Conservation (phyloP, 1,140 invertebrate species). For the Polypedilum pembai region DNA sequence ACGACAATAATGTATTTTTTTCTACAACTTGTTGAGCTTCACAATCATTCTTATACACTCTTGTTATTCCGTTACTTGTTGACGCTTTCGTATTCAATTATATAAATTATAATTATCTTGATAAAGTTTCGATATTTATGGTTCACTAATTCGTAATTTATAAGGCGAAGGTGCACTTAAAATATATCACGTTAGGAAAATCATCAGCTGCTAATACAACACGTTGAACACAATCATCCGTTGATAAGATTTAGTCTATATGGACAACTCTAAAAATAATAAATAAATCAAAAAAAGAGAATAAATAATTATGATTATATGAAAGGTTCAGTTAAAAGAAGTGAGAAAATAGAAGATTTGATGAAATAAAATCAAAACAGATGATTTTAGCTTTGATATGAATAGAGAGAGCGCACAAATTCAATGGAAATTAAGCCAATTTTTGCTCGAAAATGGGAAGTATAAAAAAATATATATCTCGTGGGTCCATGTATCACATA, state of each 20-base stretch:
- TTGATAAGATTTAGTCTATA: background rate
- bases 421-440: slow-evolving; percentile 5
- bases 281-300: too few relatives aligned
- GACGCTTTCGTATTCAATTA: too few relatives aligned
- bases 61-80: background rate
- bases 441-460: slow-evolving; percentile 1
- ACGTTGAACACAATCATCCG: background rate
- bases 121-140: too few relatives aligned
- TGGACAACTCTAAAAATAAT: background rate
- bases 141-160: background rate
- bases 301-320: too few relatives aligned
- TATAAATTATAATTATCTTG: too few relatives aligned
- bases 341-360: background rate
- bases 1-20: background rate
- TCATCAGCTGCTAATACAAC: background rate
- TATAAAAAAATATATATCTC: background rate
- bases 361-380: slow-evolving; percentile 18
- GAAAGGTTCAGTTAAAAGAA: background rate
- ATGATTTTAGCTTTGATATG: background rate
- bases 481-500: background rate
- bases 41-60: background rate
- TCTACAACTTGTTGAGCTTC: background rate
- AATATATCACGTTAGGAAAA: background rate
- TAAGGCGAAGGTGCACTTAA: background rate
- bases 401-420: slow-evolving; percentile 3